A percentile compares a stretch with the other conserved stretches of the same genome.
Conservation (phyloP, 2,888 invertebrate genomes). For the Epinotia bilunana region DNA sequence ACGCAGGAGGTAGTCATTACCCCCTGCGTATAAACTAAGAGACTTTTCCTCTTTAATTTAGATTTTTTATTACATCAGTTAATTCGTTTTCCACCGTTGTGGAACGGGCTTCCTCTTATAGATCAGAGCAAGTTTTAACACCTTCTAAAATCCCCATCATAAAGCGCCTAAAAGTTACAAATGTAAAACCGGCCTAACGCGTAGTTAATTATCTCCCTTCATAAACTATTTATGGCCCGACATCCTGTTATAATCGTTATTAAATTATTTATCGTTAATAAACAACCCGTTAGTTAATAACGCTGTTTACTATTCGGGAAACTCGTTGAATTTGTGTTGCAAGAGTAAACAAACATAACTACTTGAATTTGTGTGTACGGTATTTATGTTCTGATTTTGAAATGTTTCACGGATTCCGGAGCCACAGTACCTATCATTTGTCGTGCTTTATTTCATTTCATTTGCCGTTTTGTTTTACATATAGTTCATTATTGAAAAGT, state of each 20-base stretch:
- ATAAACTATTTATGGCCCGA: slow-evolving; percentile 1
- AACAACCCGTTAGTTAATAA: slow-evolving; percentile 11
- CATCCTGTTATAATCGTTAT: slow-evolving; percentile 1
- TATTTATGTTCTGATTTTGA: slow-evolving; percentile 14
- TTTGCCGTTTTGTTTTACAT: background rate
- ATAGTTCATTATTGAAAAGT: background rate
- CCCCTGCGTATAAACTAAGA: too few species aligned
- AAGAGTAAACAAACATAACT: slow-evolving; percentile 6
- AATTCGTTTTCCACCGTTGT: too few species aligned
- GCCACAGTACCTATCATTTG: background rate
- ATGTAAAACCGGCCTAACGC: background rate
- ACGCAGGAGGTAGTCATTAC: too few species aligned
- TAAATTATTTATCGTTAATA: slow-evolving; percentile 10
- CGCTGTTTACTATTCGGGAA: background rate
- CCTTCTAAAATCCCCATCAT: background rate
- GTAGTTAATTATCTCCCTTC: background rate
- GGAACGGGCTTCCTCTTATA: too few species aligned
- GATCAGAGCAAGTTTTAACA: background rate
- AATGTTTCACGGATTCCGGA: background rate
- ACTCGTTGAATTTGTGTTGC: slow-evolving; percentile 13
- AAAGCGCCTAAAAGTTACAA: background rate
- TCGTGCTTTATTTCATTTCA: background rate
- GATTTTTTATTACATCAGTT: too few species aligned
- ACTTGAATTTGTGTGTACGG: slow-evolving; percentile 9
- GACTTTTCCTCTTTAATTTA: too few species aligned